Evolutionary conservation across 2,797 vertebrate genomes (phyloP), one percentile per base, ranked within the genome.

Genomic region (Poeciliopsis infans): DNA sequence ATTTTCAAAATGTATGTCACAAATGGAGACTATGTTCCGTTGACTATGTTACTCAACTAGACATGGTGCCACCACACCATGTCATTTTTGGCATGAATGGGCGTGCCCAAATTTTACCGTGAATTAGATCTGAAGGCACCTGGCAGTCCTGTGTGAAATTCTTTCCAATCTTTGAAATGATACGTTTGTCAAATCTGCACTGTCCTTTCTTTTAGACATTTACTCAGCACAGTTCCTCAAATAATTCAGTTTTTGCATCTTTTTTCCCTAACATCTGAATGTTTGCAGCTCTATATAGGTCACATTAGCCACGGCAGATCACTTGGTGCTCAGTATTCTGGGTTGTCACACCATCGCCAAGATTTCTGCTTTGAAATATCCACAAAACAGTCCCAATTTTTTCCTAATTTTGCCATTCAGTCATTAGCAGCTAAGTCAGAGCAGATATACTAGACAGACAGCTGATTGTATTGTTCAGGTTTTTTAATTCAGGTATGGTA

Each of bases 1-100:
- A 91, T 95, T 95, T 95, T 96, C 95, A 96, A 94, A 96, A 93
- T 93, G 80, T n/a, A 76, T 70, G 75, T 92, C 75, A 72, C 89
- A 94, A 94, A 94, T 90, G 91, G 82, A 88, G 79, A 82, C 68
- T 93, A 91, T 94, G 94, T 95, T 91, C 88, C 91, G 75, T 91
- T 94, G 94, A 31, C 31, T 31, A 31, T 31, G 31, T 31, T 80
- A 74, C 71, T 83, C 79, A 83, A 85, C 86, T 72, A 84, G 87
- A 93, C 86, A 87, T 72, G 82, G 74, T 82, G 82, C 85, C 86
- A 76, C 79, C 31, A 51, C 88, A 90, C 86, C 90, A 87, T 87
- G 86, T 83, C 87, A 91, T 91, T 86, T 47, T 23, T 79, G 78
- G 76, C 57, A 25, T 88, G 91, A 70, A 88, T 86, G 76, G 76